These are phyloP conservation scores for Silurus aristotelis DNA, from an alignment of 2,797 vertebrate species.

Conservation along the genomic window DNA sequence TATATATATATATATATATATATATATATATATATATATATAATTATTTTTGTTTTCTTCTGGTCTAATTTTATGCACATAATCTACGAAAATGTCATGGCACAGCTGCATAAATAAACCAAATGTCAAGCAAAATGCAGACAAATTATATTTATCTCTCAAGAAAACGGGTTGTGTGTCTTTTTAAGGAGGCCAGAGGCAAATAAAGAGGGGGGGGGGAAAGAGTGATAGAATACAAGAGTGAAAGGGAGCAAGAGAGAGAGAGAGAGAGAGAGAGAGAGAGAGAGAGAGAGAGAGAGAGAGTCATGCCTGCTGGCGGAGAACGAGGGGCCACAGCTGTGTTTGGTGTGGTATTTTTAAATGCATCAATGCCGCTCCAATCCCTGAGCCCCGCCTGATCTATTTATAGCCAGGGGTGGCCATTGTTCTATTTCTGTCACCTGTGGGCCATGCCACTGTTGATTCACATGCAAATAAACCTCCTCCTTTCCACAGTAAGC, in stretches of 20 bases:
- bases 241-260: constrained; percentile 17
- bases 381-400: constrained; percentile 95
- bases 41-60: no score
- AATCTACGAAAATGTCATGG: constrained; percentile 25
- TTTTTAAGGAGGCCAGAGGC: constrained; percentile 50
- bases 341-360: constrained; percentile 99
- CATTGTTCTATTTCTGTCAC: constrained; percentile 99
- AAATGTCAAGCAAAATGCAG: constrained; percentile 43
- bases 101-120: constrained; percentile 29
- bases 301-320: constrained; percentile 78
- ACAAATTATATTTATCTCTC: constrained; percentile 49
- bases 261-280: constrained; percentile 32
- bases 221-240: constrained; percentile 1
- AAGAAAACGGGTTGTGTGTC: constrained; percentile 46
- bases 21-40: no score
- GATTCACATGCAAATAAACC: constrained; percentile 98
- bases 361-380: constrained; percentile 98
- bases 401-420: constrained; percentile 98
- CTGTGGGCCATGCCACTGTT: constrained; percentile 96
- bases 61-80: background rate
- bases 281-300: constrained; percentile 29
- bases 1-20: no score
- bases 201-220: background rate
- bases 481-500: constrained; percentile 52
- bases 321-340: constrained; percentile 95